phyloP scores from a whole-genome alignment of 2,113 vertebrate species.

The Crotalus viridis region DNA sequence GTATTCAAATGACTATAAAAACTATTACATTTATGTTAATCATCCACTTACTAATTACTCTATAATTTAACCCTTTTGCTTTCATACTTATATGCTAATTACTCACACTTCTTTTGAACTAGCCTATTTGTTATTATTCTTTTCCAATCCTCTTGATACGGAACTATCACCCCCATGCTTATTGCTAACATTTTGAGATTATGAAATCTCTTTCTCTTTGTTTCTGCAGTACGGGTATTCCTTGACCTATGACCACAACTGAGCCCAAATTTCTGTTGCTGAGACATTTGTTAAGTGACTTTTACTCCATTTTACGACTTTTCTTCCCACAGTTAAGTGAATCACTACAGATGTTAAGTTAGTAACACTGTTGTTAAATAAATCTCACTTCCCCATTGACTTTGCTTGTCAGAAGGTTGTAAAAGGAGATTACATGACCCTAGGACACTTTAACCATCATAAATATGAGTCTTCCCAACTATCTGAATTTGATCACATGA shows the following conservation, averaged over 20 bases:
- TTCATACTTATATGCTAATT: constrained; percentile 63
- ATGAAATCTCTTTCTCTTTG: constrained; percentile 54
- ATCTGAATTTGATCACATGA: neutral
- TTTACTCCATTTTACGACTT: neutral
- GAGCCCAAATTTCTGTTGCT: neutral
- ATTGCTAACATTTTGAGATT: constrained; percentile 42
- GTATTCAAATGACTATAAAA: constrained; percentile 57
- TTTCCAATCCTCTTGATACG: constrained; percentile 48
- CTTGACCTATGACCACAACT: neutral
- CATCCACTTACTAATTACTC: constrained; percentile 53
- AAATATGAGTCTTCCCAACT: neutral
- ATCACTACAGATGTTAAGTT: neutral
- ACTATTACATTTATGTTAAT: constrained; percentile 61
- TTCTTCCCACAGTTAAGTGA: neutral
- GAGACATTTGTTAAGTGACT: neutral
- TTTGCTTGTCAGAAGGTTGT: neutral
- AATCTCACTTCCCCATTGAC: neutral
- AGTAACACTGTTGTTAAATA: neutral
- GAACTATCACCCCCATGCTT: constrained; percentile 50
- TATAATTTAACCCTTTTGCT: constrained; percentile 56
- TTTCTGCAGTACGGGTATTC: neutral
- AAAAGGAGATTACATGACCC: neutral
- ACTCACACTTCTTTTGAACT: constrained; percentile 54
- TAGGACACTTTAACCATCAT: neutral
- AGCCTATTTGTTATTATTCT: constrained; percentile 55